Percentiles rank a stretch among this genome's conserved stretches.
These are phyloP conservation scores for Ypsolopha sequella DNA, from an alignment of 2,888 invertebrate genomes.

Conservation along the genomic window DNA sequence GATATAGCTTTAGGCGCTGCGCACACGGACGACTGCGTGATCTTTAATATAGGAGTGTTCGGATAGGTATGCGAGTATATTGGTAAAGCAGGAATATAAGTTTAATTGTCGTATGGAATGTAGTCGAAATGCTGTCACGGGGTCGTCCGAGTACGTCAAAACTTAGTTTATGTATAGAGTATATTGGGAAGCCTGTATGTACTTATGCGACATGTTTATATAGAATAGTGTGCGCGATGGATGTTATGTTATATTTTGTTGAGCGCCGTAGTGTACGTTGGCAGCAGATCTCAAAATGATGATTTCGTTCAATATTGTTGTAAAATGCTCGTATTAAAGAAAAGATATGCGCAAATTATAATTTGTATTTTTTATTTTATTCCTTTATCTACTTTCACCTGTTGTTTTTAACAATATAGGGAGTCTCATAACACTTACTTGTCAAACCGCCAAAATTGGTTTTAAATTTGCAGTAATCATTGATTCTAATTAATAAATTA, in stretches of 20 bases:
- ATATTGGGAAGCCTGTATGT: conserved; percentile 67
- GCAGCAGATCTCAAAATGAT: conserved; percentile 70
- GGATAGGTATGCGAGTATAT: too few species aligned
- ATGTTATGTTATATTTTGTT: conserved; percentile 55
- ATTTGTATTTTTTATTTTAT: conserved; percentile 22
- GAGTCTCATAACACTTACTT: too few species aligned
- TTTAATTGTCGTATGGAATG: too few species aligned
- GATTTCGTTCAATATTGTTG: conserved; percentile 71
- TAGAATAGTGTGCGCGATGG: conserved; percentile 66
- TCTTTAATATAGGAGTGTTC: not conserved
- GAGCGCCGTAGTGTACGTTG: conserved; percentile 70
- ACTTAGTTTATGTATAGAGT: conserved; percentile 37
- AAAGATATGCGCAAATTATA: conserved; percentile 63
- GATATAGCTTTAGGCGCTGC: conserved; percentile 62
- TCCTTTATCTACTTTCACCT: conserved; percentile 3
- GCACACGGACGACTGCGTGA: not conserved
- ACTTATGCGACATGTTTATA: conserved; percentile 71
- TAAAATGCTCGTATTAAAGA: conserved; percentile 71
- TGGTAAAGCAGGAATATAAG: too few species aligned
- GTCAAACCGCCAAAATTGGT: too few species aligned
- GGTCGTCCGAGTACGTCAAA: not conserved
- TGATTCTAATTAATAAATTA: too few species aligned
- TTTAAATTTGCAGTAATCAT: too few species aligned
- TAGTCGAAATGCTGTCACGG: not conserved
- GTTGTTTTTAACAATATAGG: not conserved